Evolutionary conservation across 2,888 invertebrate species (phyloP).

Genomic region (Pristionchus japonicus): DNA sequence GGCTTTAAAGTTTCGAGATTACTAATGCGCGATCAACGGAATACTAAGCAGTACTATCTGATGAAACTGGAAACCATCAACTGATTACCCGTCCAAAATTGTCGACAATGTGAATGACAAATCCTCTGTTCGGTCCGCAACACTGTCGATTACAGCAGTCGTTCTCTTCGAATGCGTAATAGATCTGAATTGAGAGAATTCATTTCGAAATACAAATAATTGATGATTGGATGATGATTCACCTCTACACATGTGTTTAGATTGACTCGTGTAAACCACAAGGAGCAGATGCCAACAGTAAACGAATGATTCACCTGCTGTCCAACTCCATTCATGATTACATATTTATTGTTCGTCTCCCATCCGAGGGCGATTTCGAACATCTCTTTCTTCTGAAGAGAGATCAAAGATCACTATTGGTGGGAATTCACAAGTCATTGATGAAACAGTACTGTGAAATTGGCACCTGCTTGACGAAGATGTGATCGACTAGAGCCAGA

Average conservation of each 20-base stretch:
- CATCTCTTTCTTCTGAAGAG: slow-evolving; percentile 53
- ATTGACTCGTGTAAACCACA: not conserved
- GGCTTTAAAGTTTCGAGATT: no score
- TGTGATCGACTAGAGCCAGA: not conserved
- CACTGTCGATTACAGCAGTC: slow-evolving; percentile 75
- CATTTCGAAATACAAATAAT: not conserved
- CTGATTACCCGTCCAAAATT: slow-evolving; percentile 65
- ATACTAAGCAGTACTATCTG: no score
- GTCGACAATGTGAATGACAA: slow-evolving; percentile 76
- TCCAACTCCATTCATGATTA: slow-evolving; percentile 57
- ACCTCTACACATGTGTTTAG: not conserved
- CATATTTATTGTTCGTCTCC: slow-evolving; percentile 64
- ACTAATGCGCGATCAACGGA: no score
- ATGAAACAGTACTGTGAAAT: not conserved
- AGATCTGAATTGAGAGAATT: slow-evolving; percentile 49
- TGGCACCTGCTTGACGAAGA: not conserved
- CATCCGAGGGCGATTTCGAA: slow-evolving; percentile 61
- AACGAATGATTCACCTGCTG: slow-evolving; percentile 52
- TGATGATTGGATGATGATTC: no score
- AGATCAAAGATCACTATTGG: not conserved
- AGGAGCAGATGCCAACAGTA: not conserved
- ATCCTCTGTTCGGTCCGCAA: slow-evolving; percentile 76
- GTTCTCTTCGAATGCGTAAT: slow-evolving; percentile 75
- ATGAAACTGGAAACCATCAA: not conserved
- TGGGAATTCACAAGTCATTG: not conserved